Percentiles rank a stretch among this genome's conserved stretches.
Evolutionary conservation across 2,888 invertebrate genomes (phyloP).

Genomic region (Morpho achilles): DNA sequence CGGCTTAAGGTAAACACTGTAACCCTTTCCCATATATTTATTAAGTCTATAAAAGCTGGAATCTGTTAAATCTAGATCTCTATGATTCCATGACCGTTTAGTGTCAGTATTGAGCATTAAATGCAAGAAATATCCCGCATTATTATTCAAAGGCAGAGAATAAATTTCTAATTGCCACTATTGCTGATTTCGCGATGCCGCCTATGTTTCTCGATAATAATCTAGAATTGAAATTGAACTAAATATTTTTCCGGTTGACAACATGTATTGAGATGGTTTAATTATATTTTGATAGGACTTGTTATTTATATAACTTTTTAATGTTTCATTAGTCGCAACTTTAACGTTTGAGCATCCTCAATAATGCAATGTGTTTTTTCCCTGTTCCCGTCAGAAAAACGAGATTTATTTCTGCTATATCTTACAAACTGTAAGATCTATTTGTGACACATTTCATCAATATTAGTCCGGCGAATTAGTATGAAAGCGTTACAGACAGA

Average conservation of each 20-base stretch:
- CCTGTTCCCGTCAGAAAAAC: too few species aligned
- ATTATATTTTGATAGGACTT: not conserved
- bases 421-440: not conserved
- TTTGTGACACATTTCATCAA: not conserved
- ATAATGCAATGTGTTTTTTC: too few species aligned
- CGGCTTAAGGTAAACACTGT: conserved; percentile 3
- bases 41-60: conserved; percentile 14
- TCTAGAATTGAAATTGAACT: conserved; percentile 11
- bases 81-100: conserved; percentile 15
- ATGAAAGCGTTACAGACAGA: not conserved
- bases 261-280: conserved; percentile 1
- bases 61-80: conserved; percentile 22
- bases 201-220: conserved; percentile 17
- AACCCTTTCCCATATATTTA: conserved; percentile 19
- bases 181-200: conserved; percentile 23
- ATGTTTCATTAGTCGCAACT: too few species aligned
- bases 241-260: conserved; percentile 18
- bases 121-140: conserved; percentile 27
- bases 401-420: too few species aligned
- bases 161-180: conserved; percentile 31
- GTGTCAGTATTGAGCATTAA: conserved; percentile 18
- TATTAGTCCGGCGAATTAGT: not conserved
- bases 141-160: conserved; percentile 29
- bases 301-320: too few species aligned
- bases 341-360: too few species aligned